Percentiles rank a stretch among this genome's conserved stretches.
These are phyloP conservation scores for Antheraea mylitta DNA, from an alignment of 1,140 invertebrate species.

Conservation along the genomic window DNA sequence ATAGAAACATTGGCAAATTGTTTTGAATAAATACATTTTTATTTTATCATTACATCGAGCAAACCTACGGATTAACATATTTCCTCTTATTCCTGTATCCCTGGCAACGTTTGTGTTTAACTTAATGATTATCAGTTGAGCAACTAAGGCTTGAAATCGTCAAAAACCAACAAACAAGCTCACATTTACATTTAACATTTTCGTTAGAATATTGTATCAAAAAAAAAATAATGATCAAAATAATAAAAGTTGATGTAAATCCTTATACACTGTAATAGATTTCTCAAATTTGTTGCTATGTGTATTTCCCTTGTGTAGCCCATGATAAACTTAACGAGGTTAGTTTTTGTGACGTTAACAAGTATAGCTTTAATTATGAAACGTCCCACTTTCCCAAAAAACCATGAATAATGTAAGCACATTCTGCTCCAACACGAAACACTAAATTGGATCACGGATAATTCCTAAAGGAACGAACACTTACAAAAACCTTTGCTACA, in stretches of 20 bases:
- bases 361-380: conserved; percentile 1
- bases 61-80: no score
- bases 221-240: no score
- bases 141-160: no score
- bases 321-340: background rate
- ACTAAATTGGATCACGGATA: conserved; percentile 2
- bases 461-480: conserved; percentile 2
- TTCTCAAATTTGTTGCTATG: background rate
- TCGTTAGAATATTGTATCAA: no score
- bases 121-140: no score
- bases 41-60: no score
- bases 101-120: no score
- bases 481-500: background rate
- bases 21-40: no score
- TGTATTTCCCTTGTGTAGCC: background rate
- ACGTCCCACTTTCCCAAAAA: background rate
- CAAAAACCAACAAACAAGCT: no score
- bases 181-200: no score
- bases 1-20: no score
- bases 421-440: background rate
- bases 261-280: background rate
- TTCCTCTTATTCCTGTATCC: no score
- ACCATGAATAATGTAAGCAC: background rate
- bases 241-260: background rate
- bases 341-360: conserved; percentile 1